These are phyloP conservation scores for Cepphus grylle DNA, from an alignment of 2,113 vertebrate species.

Conservation along the genomic window DNA sequence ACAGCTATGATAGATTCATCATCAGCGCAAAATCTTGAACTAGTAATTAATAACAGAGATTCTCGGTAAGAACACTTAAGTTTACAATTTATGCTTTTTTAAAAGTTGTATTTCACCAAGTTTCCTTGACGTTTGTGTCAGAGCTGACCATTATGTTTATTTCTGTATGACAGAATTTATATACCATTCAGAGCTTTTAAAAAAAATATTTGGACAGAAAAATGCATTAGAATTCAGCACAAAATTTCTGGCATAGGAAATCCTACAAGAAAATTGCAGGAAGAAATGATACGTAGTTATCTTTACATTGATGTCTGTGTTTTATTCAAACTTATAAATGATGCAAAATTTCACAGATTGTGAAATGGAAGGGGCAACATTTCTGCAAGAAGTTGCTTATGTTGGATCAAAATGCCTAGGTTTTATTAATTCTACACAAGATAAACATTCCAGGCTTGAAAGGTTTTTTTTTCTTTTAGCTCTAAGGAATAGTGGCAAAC, in stretches of 20 bases:
- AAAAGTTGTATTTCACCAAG: background rate
- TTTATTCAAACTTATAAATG: background rate
- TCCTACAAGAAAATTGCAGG: background rate
- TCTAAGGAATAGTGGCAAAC: background rate
- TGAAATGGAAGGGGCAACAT: background rate
- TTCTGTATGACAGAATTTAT: background rate
- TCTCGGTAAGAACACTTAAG: constrained; percentile 77
- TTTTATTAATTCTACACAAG: background rate
- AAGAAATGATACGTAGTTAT: background rate
- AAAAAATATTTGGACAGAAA: background rate
- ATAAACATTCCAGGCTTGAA: background rate
- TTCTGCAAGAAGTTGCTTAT: background rate
- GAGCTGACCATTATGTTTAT: background rate
- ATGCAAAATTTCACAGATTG: background rate
- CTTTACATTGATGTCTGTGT: background rate
- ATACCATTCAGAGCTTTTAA: background rate
- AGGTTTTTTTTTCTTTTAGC: background rate
- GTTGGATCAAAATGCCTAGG: background rate
- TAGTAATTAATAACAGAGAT: constrained; percentile 91
- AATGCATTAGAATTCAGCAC: background rate
- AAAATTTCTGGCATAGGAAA: background rate
- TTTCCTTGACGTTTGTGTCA: background rate
- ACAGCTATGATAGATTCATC: constrained; percentile 95
- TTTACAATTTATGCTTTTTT: background rate
- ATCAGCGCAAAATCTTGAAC: constrained; percentile 90